Evolutionary conservation across 2,797 vertebrate genomes (phyloP), one percentile per base, ranked within the genome.

Genomic region (Nyctalus aviator): DNA sequence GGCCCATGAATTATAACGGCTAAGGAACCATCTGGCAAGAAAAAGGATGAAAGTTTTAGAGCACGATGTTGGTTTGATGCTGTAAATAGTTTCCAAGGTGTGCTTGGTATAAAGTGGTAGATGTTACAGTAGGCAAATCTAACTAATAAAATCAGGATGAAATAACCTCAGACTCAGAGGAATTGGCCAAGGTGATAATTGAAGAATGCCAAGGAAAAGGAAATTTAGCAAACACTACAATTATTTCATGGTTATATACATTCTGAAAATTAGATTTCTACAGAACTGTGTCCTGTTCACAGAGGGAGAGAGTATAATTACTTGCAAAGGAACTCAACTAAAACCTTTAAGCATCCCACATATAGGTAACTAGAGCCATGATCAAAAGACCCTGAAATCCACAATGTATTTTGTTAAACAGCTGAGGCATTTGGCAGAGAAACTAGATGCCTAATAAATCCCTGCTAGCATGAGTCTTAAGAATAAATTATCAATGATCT

Each of bases 21-120:
- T 82, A 41, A 68, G 37, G 8, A 27, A 76, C 12, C 41, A 37
- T 32, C 69, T 82, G n/a, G 18, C 57, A 82, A 82, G 37, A 30
- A 86, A 90, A 85, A 7, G 8, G n/a, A 59, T 75, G 21, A n/a
- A n/a, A 59, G 41, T 76, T 94, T 87, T 17, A 62, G 68, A 91
- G 50, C 2, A 21, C 17, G 5, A 37, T 86, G 12, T 68, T 35
- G 46, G 11, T 82, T 75, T 87, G 57, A 87, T 50, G 1, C 1
- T 27, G 5, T 88, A 30, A 21, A 32, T 62, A 18, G 32, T 48
- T 87, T 8, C 2, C 27, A 23, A 27, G 57, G 32, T 17, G 59
- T 59, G 21, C 5, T 68, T 32, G 9, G 9, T 59, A 32, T 50
- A 41, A 68, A 75, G 15, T 13, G 4, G 35, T 21, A 66, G n/a